Conservation (phyloP, 2,888 invertebrate species). For the Athrips mouffetella region DNA sequence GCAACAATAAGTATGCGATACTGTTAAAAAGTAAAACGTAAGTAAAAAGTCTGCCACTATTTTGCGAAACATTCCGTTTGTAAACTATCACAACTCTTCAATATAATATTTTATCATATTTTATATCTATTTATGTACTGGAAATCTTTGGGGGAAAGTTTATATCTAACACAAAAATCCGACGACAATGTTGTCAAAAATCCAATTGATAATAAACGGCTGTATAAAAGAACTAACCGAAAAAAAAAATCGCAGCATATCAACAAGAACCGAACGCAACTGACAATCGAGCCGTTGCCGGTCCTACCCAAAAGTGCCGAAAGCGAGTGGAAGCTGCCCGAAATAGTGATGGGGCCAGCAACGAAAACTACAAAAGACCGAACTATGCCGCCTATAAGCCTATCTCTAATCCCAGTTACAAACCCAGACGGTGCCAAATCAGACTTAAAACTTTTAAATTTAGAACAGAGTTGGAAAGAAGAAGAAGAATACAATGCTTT, state of each 20-base stretch:
- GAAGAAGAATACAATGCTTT: slow-evolving; percentile 70
- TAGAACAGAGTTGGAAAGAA: slow-evolving; percentile 57
- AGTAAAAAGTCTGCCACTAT: no score
- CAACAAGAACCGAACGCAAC: slow-evolving; percentile 72
- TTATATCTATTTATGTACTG: slow-evolving; percentile 33
- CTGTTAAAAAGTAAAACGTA: no score
- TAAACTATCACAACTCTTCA: slow-evolving; percentile 16
- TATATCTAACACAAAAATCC: slow-evolving; percentile 28
- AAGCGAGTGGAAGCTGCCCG: slow-evolving; percentile 61
- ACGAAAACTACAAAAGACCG: slow-evolving; percentile 54
- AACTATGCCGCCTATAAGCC: slow-evolving; percentile 67
- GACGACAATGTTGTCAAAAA: slow-evolving; percentile 73
- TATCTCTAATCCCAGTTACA: slow-evolving; percentile 67
- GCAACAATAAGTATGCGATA: no score
- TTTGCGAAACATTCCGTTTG: not conserved
- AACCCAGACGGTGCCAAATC: slow-evolving; percentile 57
- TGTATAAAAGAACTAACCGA: slow-evolving; percentile 32
- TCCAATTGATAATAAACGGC: slow-evolving; percentile 72
- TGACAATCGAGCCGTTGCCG: slow-evolving; percentile 69
- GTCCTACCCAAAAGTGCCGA: slow-evolving; percentile 43
- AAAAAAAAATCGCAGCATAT: slow-evolving; percentile 61
- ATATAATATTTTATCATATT: slow-evolving; percentile 24
- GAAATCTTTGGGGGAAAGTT: slow-evolving; percentile 26
- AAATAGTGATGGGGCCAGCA: slow-evolving; percentile 55
- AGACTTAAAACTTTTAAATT: slow-evolving; percentile 55